A percentile compares a stretch with the other conserved stretches of the same genome.
Conservation (phyloP, 1,140 invertebrate genomes). For the Metaphire vulgaris region DNA sequence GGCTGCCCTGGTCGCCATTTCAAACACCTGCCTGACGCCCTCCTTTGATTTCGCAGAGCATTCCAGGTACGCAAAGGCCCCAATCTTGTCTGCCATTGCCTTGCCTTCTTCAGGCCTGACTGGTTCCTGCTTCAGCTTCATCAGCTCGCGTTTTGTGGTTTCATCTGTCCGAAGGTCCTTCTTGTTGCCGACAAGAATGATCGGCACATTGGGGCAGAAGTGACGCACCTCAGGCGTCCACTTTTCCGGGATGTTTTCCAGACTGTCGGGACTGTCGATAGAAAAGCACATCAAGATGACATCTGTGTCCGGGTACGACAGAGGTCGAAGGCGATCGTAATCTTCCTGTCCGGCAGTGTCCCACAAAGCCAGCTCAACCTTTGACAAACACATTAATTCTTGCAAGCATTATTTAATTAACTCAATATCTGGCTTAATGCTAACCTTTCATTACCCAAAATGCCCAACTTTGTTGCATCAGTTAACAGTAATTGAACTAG, state of each 20-base stretch:
- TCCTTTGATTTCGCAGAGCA: slow-evolving; percentile 99
- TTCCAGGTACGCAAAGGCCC: slow-evolving; percentile 94
- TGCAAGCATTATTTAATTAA: too few species aligned
- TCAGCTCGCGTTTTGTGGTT: slow-evolving; percentile 87
- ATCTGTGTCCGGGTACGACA: slow-evolving; percentile 94
- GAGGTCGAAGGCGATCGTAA: slow-evolving; percentile 84
- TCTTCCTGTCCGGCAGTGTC: slow-evolving; percentile 99
- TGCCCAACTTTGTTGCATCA: too few species aligned
- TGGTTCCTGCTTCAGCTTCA: slow-evolving; percentile 98
- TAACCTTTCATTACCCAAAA: too few species aligned
- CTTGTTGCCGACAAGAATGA: too few species aligned
- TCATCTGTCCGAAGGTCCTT: slow-evolving; percentile 82
- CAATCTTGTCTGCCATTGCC: slow-evolving; percentile 98
- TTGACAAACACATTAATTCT: too few species aligned
- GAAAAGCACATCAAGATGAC: too few species aligned
- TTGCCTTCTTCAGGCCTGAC: slow-evolving; percentile 93
- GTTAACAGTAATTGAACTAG: too few species aligned
- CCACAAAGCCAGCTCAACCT: slow-evolving; percentile 83
- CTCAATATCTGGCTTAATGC: too few species aligned
- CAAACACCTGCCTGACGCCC: slow-evolving; percentile 96
- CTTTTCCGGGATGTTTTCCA: slow-evolving; percentile 73
- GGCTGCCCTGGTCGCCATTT: slow-evolving; percentile 95
- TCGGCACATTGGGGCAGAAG: slow-evolving; percentile 52
- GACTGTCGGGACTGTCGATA: too few species aligned
- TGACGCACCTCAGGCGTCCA: slow-evolving; percentile 52